phyloP scores from a whole-genome alignment of 2,888 invertebrate species.

The Ennomos quercinarius region DNA sequence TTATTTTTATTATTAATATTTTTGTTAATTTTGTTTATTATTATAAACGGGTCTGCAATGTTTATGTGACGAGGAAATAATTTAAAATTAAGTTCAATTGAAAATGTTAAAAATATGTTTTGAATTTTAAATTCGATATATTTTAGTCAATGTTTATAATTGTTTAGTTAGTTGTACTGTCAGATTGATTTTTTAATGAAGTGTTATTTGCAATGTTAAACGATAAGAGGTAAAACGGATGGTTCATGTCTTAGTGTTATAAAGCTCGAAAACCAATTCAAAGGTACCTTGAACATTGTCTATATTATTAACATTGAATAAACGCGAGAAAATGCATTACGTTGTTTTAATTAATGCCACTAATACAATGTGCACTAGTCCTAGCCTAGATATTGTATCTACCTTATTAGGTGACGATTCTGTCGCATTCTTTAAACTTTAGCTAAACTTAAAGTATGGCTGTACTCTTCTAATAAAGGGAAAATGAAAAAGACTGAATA shows the following conservation, averaged over 20 bases:
- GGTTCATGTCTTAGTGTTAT: conserved; percentile 82
- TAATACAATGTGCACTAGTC: neutral
- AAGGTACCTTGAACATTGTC: conserved; percentile 86
- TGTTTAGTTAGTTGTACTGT: conserved; percentile 73
- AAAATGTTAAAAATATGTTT: conserved; percentile 69
- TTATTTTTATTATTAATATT: conserved; percentile 74
- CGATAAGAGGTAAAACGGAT: conserved; percentile 76
- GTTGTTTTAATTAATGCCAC: conserved; percentile 50
- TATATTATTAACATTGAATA: conserved; percentile 86
- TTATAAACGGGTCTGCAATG: conserved; percentile 82
- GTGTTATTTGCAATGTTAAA: conserved; percentile 82
- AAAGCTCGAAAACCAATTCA: conserved; percentile 84
- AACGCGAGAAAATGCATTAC: conserved; percentile 73
- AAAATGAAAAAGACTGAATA: no score
- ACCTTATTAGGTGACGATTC: no score
- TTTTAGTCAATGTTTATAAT: conserved; percentile 82
- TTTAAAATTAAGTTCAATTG: conserved; percentile 74
- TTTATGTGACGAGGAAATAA: conserved; percentile 73
- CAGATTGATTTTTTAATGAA: conserved; percentile 75
- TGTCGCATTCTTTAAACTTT: no score
- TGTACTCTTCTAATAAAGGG: no score
- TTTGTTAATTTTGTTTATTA: conserved; percentile 82
- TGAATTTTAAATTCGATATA: conserved; percentile 81
- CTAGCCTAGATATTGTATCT: no score
- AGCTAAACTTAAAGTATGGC: no score